Evolutionary conservation across 2,888 invertebrate genomes (phyloP).

Genomic region (Lasioglossum villosulum): DNA sequence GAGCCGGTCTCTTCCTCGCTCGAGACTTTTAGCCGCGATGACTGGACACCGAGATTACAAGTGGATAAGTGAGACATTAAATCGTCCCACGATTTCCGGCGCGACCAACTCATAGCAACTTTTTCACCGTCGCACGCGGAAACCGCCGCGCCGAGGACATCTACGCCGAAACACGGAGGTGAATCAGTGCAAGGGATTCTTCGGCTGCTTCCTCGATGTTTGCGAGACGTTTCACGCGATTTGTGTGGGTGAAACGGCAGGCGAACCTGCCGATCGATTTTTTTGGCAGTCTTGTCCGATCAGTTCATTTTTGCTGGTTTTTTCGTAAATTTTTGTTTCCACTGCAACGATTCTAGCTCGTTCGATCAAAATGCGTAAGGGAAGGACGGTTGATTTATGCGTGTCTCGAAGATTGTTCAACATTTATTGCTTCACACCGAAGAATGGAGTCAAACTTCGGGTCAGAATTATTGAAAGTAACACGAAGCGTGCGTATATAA

Average conservation of each 20-base stretch:
- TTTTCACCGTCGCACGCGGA: neutral
- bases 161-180: neutral
- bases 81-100: constrained; percentile 69
- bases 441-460: too few relatives aligned
- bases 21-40: constrained; percentile 65
- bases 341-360: neutral
- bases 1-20: constrained; percentile 22
- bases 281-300: neutral
- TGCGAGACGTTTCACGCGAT: neutral
- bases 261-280: too few relatives aligned
- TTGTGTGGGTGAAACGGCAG: neutral
- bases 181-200: neutral
- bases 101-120: neutral
- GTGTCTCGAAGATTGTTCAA: neutral
- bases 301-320: neutral
- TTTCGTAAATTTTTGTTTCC: neutral
- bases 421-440: too few relatives aligned
- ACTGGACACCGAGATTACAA: constrained; percentile 65
- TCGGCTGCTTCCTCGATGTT: neutral
- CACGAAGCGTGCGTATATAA: too few relatives aligned
- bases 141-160: neutral
- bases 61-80: constrained; percentile 72
- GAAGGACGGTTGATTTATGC: neutral
- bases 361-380: neutral
- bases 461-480: too few relatives aligned